Percentiles rank a stretch among this genome's conserved stretches.
These are phyloP conservation scores for Chorisops tibialis DNA, from an alignment of 2,888 invertebrate genomes.

Conservation along the genomic window DNA sequence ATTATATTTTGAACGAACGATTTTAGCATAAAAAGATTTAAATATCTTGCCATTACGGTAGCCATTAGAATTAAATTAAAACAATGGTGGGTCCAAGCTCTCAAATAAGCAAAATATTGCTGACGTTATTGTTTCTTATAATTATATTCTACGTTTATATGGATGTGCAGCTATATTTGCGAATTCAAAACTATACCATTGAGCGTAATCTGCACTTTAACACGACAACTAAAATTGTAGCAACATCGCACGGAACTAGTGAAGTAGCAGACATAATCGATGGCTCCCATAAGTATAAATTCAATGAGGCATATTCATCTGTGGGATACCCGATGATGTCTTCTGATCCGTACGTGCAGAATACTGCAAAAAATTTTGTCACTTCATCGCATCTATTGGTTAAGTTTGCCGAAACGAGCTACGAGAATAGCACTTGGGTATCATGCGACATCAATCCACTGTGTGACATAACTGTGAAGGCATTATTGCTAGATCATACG, in stretches of 20 bases:
- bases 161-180: conserved; percentile 68
- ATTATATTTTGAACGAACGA: not conserved
- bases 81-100: conserved; percentile 75
- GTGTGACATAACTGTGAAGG: conserved; percentile 79
- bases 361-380: not conserved
- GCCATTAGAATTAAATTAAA: not conserved
- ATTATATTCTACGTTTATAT: conserved; percentile 66
- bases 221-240: conserved; percentile 33
- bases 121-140: conserved; percentile 57
- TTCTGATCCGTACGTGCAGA: not conserved
- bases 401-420: conserved; percentile 38
- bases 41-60: conserved; percentile 21
- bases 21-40: not conserved
- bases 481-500: conserved; percentile 75
- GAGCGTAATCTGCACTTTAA: conserved; percentile 54
- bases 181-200: conserved; percentile 67
- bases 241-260: not conserved
- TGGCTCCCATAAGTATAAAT: not conserved
- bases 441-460: conserved; percentile 70
- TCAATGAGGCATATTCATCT: not conserved
- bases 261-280: not conserved
- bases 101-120: conserved; percentile 67
- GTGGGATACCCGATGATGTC: not conserved
- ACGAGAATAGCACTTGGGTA: conserved; percentile 60
- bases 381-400: conserved; percentile 27